phyloP scores from a whole-genome alignment of 2,797 vertebrate genomes.

The Epinephelus coioides region DNA sequence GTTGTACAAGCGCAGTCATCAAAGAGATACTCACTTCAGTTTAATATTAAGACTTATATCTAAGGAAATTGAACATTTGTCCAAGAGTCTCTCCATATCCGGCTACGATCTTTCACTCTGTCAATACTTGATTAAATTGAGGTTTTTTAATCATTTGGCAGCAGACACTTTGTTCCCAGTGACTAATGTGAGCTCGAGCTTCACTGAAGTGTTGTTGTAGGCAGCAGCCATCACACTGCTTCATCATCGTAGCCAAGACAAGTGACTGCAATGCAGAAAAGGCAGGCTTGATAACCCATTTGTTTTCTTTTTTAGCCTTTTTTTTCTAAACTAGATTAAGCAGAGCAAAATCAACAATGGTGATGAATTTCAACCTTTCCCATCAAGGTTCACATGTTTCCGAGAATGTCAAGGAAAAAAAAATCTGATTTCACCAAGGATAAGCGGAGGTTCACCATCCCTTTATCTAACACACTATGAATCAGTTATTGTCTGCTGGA shows the following conservation, averaged over 20 bases:
- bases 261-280: constrained; percentile 40
- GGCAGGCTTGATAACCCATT: constrained; percentile 9
- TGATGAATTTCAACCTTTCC: not conserved
- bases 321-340: constrained; percentile 12
- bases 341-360: not conserved
- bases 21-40: not conserved
- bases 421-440: not conserved
- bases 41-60: constrained; percentile 14
- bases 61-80: constrained; percentile 30
- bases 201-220: constrained; percentile 53
- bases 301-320: constrained; percentile 18
- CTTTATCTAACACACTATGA: constrained; percentile 25
- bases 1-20: not conserved
- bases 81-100: constrained; percentile 24
- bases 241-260: constrained; percentile 38
- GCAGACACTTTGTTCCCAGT: constrained; percentile 47
- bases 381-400: not conserved
- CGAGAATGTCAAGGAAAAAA: constrained; percentile 1
- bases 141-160: constrained; percentile 38
- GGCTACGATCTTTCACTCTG: constrained; percentile 19
- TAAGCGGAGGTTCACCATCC: not conserved
- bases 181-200: constrained; percentile 56
- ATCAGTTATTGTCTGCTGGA: constrained; percentile 14
- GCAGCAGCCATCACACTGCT: constrained; percentile 46
- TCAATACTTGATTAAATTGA: constrained; percentile 33